Evolutionary conservation across 2,113 vertebrate genomes (phyloP).

Genomic region (Brachirus orientalis): DNA sequence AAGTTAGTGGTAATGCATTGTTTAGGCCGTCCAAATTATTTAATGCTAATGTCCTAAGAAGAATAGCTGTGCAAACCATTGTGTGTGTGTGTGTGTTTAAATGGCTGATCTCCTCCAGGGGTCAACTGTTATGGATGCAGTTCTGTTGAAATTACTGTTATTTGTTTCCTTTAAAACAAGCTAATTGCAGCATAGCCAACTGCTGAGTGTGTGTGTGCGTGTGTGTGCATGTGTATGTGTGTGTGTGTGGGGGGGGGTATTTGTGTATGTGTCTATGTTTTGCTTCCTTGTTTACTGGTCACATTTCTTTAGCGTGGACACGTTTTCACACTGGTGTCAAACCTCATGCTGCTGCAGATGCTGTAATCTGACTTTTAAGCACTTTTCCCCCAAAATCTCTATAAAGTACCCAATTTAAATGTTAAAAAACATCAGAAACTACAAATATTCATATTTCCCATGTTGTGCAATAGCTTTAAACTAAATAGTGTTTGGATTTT

Average conservation of each 20-base stretch:
- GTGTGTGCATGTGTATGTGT: constrained; percentile 4
- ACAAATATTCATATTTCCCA: no score
- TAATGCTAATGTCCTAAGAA: no score
- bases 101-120: constrained; percentile 72
- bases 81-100: constrained; percentile 50
- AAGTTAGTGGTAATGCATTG: no score
- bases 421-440: no score
- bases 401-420: no score
- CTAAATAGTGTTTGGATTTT: no score
- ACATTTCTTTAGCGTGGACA: constrained; percentile 70
- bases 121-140: constrained; percentile 77
- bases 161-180: constrained; percentile 81
- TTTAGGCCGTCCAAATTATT: no score
- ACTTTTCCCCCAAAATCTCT: no score
- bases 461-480: no score
- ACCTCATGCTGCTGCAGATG: constrained; percentile 67
- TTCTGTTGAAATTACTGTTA: constrained; percentile 78
- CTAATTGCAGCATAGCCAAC: constrained; percentile 73
- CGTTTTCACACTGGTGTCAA: constrained; percentile 61
- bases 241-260: no score
- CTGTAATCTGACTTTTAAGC: constrained; percentile 56
- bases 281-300: constrained; percentile 66
- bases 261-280: constrained; percentile 44
- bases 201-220: constrained; percentile 17
- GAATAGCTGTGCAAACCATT: not conserved